Base-by-base conservation (phyloP, 2,113 vertebrate genomes). In the Cochlearius cochlearius region DNA sequence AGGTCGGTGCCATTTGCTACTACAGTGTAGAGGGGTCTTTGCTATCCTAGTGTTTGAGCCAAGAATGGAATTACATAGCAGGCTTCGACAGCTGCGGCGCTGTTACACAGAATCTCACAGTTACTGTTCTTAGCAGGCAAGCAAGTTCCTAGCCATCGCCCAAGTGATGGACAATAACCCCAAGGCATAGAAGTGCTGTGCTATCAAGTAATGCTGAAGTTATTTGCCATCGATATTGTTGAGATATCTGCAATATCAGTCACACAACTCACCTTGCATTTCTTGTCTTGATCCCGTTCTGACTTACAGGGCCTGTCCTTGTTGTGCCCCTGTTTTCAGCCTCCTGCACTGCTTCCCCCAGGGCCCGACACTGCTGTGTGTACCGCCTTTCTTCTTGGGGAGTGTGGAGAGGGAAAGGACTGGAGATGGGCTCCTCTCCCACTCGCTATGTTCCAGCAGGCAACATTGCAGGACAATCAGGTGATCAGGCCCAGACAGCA, bases 321-420 rank as follows among this genome's bases (percentile, higher is more conserved):
- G 9, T 27, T 50, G 41, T 47, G 38, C 4, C 30, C 14, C 7
- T 39, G 9, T 13, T 72, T 90, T 41, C 66, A 53, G 5, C 12
- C 30, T 59, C 27, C 55, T 59, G 36, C 10, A 19, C 27, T 53
- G 16, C 26, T 90, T 90, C 38, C 26, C 68, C 20, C 23, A 27
- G 19, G 30, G 23, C 19, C 58, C 55, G 34, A n/a, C 10, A 12
- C 36, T 49, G 30, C 19, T 52, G 8, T 49, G 30, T 36, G 55
- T 5, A 8, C 0, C 1, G 21, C 12, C 14, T 80, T 59, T 80
- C 38, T 38, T 78, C 55, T 16, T 30, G 30, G 16, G 49, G 16
- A 78, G 3, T 0, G 0, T 13, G 15, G 10, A 36, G 32, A 59
- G 32, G 20, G 17, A 39, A 76, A 15, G 19, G 20, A 15, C 23